Conservation (phyloP, 1,140 invertebrate species). For the Eupristina koningsbergeri region DNA sequence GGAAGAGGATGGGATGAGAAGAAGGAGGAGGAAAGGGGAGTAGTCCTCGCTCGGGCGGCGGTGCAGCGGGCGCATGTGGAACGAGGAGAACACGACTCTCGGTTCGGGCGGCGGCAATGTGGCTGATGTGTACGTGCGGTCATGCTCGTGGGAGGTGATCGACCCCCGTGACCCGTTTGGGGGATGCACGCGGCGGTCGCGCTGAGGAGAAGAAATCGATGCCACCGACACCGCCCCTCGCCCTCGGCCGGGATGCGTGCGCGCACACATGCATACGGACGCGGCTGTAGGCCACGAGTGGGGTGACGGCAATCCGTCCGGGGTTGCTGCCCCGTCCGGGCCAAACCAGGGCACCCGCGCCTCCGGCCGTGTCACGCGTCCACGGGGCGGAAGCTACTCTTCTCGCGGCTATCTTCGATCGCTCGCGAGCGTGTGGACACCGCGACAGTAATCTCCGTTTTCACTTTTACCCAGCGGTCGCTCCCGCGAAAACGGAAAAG, state of each 20-base stretch:
- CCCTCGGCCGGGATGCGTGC: slow-evolving; percentile 42
- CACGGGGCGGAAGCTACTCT: too few relatives aligned
- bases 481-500: not conserved
- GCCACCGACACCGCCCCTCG: slow-evolving; percentile 54
- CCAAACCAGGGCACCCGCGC: slow-evolving; percentile 42
- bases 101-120: not conserved
- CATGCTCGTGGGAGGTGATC: slow-evolving; percentile 64
- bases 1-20: too few relatives aligned
- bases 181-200: slow-evolving; percentile 62
- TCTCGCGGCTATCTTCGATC: not conserved
- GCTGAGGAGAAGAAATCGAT: slow-evolving; percentile 64
- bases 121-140: not conserved
- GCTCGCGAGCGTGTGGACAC: not conserved
- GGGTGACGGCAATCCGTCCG: slow-evolving; percentile 69
- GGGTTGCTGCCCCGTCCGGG: slow-evolving; percentile 71
- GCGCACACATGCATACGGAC: slow-evolving; percentile 42
- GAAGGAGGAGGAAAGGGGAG: not conserved
- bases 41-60: not conserved
- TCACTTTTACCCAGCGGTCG: not conserved
- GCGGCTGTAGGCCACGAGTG: slow-evolving; percentile 41
- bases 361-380: too few relatives aligned
- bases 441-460: not conserved
- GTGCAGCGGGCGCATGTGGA: not conserved
- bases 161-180: slow-evolving; percentile 66
- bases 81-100: not conserved